Conservation (phyloP, 2,888 invertebrate species). For the Shargacucullia verbasci region DNA sequence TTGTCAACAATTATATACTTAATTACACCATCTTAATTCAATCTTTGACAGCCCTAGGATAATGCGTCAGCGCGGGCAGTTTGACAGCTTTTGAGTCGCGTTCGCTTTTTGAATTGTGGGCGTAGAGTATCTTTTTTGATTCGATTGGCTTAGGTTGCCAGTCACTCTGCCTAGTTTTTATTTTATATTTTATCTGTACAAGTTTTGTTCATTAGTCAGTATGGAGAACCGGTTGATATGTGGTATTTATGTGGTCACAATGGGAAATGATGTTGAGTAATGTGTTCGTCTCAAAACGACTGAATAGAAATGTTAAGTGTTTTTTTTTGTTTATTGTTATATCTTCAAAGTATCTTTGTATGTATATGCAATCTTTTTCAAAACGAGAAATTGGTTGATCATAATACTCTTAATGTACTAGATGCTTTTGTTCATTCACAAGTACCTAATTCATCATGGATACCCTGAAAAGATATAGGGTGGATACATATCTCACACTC, state of each 20-base stretch:
- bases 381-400: too few relatives aligned
- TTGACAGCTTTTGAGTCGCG: slow-evolving; percentile 87
- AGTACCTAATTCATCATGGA: too few relatives aligned
- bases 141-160: slow-evolving; percentile 75
- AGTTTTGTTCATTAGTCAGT: slow-evolving; percentile 58
- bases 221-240: slow-evolving; percentile 27
- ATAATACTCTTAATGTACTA: too few relatives aligned
- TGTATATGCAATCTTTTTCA: too few relatives aligned
- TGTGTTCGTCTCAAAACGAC: slow-evolving; percentile 15
- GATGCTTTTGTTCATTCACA: too few relatives aligned
- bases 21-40: too few relatives aligned
- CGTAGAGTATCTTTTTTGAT: slow-evolving; percentile 72
- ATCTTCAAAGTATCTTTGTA: too few relatives aligned
- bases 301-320: slow-evolving; percentile 9
- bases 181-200: slow-evolving; percentile 47
- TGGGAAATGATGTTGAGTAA: slow-evolving; percentile 43
- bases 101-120: slow-evolving; percentile 86
- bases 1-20: too few relatives aligned
- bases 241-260: slow-evolving; percentile 48
- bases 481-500: too few relatives aligned
- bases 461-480: too few relatives aligned
- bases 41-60: slow-evolving; percentile 41
- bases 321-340: background rate
- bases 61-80: slow-evolving; percentile 71
- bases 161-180: slow-evolving; percentile 60